Conservation (phyloP, 37 sponge, comb jelly and placozoan genomes). For the Halisarca cf. caerulea region DNA sequence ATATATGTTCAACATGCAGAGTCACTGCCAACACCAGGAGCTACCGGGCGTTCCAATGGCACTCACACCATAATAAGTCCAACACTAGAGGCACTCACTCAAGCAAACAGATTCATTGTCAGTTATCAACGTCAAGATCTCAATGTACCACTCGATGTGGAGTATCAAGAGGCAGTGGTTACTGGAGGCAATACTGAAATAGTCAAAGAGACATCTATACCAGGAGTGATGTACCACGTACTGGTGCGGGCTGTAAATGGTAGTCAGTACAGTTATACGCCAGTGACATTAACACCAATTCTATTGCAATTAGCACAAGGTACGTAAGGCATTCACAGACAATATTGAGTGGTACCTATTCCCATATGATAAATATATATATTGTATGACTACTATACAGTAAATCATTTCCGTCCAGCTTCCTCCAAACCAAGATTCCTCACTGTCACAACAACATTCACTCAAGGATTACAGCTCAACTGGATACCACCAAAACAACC, state of each 20-base stretch:
- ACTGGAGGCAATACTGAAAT: not conserved
- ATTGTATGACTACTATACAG: too few relatives aligned
- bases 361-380: too few relatives aligned
- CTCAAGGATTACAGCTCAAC: slow-evolving; percentile 26
- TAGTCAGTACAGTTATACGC: not conserved
- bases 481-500: slow-evolving; percentile 26
- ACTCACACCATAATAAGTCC: too few relatives aligned
- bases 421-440: slow-evolving; percentile 1
- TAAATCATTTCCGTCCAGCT: not conserved
- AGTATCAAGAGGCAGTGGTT: not conserved
- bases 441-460: slow-evolving; percentile 4
- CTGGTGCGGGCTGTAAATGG: not conserved
- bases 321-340: too few relatives aligned
- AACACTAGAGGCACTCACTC: too few relatives aligned
- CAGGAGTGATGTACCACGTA: not conserved
- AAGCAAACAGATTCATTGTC: too few relatives aligned
- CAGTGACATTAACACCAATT: not conserved
- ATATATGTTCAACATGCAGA: too few relatives aligned
- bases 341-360: too few relatives aligned
- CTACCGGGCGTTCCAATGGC: too few relatives aligned
- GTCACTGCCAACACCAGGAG: too few relatives aligned
- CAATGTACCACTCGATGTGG: slow-evolving; percentile 23
- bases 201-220: not conserved
- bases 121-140: slow-evolving; percentile 1
- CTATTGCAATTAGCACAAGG: too few relatives aligned